These are phyloP conservation scores for Drosophila lacteicornis DNA, from an alignment of 1,140 invertebrate genomes.

Conservation along the genomic window DNA sequence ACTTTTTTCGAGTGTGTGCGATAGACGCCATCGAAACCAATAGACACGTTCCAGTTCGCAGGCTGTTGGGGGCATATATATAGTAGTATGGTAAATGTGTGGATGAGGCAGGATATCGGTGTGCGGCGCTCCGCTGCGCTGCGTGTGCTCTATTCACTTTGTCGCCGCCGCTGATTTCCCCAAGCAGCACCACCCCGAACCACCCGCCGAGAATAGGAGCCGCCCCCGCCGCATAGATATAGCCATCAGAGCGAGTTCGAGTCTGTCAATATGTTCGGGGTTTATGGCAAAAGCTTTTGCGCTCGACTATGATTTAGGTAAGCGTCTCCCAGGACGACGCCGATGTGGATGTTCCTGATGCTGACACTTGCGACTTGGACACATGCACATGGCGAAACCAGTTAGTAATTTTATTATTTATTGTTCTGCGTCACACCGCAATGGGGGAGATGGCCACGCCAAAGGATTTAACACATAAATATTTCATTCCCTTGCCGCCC, in stretches of 20 bases:
- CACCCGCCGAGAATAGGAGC: background rate
- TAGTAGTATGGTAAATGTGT: background rate
- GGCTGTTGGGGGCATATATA: conserved; percentile 23
- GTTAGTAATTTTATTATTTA: conserved; percentile 80
- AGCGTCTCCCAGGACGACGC: conserved; percentile 44
- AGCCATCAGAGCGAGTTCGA: conserved; percentile 37
- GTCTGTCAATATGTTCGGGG: conserved; percentile 74
- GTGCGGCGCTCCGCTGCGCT: conserved; percentile 11
- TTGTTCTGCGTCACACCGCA: conserved; percentile 56
- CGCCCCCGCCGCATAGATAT: conserved; percentile 17
- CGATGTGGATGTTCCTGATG: conserved; percentile 34
- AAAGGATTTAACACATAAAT: conserved; percentile 78
- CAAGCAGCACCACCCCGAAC: conserved; percentile 41
- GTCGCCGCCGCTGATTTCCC: conserved; percentile 66
- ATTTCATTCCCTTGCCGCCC: conserved; percentile 44
- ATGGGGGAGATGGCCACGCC: conserved; percentile 18
- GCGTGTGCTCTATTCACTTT: conserved; percentile 53
- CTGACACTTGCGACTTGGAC: conserved; percentile 40
- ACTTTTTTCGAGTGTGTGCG: conserved; percentile 21
- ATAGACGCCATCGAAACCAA: conserved; percentile 25
- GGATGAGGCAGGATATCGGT: conserved; percentile 13
- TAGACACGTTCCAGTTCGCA: conserved; percentile 41
- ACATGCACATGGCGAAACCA: conserved; percentile 38
- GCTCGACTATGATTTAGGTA: conserved; percentile 76
- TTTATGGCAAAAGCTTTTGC: conserved; percentile 60